Percentiles rank a stretch among this genome's conserved stretches.
Conservation (phyloP, 2,113 vertebrate species). For the Sinocyclocheilus anophthalmus region DNA sequence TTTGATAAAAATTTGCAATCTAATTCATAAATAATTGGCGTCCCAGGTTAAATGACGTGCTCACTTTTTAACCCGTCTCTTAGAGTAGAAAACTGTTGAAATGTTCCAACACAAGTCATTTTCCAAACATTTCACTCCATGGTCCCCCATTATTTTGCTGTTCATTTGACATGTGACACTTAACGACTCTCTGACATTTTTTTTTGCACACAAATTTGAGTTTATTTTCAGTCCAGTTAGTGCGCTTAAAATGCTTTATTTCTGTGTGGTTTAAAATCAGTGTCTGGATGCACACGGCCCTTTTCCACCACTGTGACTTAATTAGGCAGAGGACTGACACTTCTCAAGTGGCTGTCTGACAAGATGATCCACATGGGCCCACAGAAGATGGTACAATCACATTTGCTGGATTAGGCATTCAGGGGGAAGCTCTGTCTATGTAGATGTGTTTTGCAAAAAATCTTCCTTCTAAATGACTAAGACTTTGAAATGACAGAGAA, state of each 20-base stretch:
- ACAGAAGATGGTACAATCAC: slow-evolving; percentile 48
- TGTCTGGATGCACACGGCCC: slow-evolving; percentile 53
- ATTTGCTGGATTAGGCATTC: slow-evolving; percentile 56
- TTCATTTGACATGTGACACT: slow-evolving; percentile 58
- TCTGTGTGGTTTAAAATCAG: slow-evolving; percentile 52
- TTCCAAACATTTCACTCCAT: slow-evolving; percentile 30
- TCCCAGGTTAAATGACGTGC: slow-evolving; percentile 50
- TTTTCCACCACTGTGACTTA: slow-evolving; percentile 58
- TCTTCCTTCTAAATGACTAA: slow-evolving; percentile 16
- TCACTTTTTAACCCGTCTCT: slow-evolving; percentile 52
- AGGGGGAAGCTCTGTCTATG: slow-evolving; percentile 42
- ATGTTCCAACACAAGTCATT: slow-evolving; percentile 53
- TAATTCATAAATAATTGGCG: slow-evolving; percentile 44
- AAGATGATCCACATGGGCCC: slow-evolving; percentile 49
- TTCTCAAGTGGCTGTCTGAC: slow-evolving; percentile 61
- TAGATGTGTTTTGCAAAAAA: slow-evolving; percentile 43
- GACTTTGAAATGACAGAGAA: slow-evolving; percentile 42
- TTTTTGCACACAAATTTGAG: slow-evolving; percentile 44
- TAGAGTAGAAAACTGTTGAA: slow-evolving; percentile 42
- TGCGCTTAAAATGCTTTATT: slow-evolving; percentile 56
- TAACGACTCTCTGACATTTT: slow-evolving; percentile 47
- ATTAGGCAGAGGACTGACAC: slow-evolving; percentile 62
- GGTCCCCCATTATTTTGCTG: slow-evolving; percentile 56
- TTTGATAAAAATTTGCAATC: not conserved
- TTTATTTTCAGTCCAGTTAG: slow-evolving; percentile 58